These are phyloP conservation scores for Nomada hirtipes DNA, from an alignment of 2,888 invertebrate genomes.

Conservation along the genomic window DNA sequence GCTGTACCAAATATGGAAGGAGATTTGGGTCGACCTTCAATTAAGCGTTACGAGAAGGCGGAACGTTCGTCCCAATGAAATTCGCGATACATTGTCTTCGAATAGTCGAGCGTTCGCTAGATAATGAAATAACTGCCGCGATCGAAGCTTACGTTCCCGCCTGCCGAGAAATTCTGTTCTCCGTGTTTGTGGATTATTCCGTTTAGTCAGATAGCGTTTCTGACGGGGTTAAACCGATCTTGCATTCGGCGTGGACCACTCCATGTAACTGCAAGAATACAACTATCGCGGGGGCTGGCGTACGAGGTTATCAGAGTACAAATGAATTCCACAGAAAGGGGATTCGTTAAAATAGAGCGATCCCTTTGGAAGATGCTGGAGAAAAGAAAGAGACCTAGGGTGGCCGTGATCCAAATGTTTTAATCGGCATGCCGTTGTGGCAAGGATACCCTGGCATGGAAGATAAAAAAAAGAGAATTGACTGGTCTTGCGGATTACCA, in stretches of 20 bases:
- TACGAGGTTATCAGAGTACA: conserved; percentile 1
- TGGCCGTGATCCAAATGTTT: conserved; percentile 37
- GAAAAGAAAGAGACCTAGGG: not conserved
- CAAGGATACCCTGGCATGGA: not conserved
- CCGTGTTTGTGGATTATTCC: conserved; percentile 5
- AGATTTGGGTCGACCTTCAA: conserved; percentile 29
- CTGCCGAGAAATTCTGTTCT: not conserved
- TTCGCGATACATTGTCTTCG: not conserved
- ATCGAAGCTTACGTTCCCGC: not conserved
- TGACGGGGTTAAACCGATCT: conserved; percentile 25
- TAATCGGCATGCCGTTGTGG: conserved; percentile 33
- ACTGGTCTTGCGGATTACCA: conserved; percentile 39
- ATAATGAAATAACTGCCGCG: not conserved
- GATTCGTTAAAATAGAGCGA: conserved; percentile 27
- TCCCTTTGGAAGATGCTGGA: conserved; percentile 21
- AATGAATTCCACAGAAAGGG: conserved; percentile 32
- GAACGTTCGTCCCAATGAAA: not conserved
- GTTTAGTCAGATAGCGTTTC: not conserved
- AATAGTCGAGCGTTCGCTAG: not conserved
- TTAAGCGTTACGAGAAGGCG: not conserved
- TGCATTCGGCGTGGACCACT: not conserved
- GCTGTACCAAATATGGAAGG: not conserved
- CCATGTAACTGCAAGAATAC: conserved; percentile 14
- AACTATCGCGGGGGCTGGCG: not conserved
- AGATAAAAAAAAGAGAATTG: conserved; percentile 15